A percentile compares a stretch with the other conserved stretches of the same genome.
These are phyloP conservation scores for Trachemys scripta DNA, from an alignment of 2,113 vertebrate genomes.

Conservation along the genomic window DNA sequence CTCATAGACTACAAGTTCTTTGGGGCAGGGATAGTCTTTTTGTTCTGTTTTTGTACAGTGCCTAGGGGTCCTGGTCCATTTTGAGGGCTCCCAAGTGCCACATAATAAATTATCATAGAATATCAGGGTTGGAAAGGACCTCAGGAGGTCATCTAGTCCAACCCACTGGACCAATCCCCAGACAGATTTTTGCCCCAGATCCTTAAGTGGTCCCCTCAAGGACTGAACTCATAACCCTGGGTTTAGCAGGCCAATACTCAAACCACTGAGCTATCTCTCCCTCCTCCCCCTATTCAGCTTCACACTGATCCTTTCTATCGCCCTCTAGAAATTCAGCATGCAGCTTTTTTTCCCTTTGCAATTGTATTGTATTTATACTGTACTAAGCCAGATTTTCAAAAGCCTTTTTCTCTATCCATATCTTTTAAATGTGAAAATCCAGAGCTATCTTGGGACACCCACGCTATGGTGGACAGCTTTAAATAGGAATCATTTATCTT, in stretches of 20 bases:
- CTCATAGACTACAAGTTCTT: not conserved
- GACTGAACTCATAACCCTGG: too few relatives aligned
- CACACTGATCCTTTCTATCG: not conserved
- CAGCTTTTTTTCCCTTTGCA: not conserved
- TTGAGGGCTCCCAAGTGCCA: not conserved
- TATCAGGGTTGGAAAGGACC: too few relatives aligned
- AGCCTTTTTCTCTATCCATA: not conserved
- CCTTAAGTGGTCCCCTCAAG: too few relatives aligned
- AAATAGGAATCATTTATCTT: conserved; percentile 42
- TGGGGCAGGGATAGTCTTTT: not conserved
- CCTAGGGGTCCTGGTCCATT: not conserved
- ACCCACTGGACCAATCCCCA: too few relatives aligned
- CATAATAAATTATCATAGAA: too few relatives aligned
- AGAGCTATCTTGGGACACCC: not conserved
- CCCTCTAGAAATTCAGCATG: not conserved
- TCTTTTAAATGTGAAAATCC: not conserved
- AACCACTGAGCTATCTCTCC: too few relatives aligned
- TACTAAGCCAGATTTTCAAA: not conserved
- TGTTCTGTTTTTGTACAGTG: not conserved
- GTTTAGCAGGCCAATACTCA: too few relatives aligned
- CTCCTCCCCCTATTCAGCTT: not conserved
- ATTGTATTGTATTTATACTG: not conserved
- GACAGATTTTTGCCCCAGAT: too few relatives aligned
- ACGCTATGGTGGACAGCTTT: conserved; percentile 12
- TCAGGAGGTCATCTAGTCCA: too few relatives aligned